Percentiles rank a stretch among this genome's conserved stretches.
These are phyloP conservation scores for Tetragnatha versicolor DNA, from an alignment of 1,140 invertebrate genomes.

Conservation along the genomic window DNA sequence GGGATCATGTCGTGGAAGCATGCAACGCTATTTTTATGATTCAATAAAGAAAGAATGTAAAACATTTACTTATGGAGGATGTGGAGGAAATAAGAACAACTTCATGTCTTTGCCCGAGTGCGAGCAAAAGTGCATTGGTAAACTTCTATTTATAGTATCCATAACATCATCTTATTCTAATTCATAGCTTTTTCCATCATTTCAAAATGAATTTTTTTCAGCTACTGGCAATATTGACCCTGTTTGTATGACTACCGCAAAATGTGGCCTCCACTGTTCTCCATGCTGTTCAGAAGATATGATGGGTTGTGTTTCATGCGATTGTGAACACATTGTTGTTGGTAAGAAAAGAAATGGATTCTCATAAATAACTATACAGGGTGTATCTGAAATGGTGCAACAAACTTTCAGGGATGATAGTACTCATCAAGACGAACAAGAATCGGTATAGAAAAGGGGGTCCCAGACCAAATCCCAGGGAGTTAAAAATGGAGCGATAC, in stretches of 20 bases:
- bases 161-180: not conserved
- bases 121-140: slow-evolving; percentile 42
- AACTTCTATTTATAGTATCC: not conserved
- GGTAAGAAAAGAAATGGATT: not conserved
- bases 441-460: no score
- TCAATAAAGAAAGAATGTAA: slow-evolving; percentile 64
- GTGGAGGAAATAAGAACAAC: slow-evolving; percentile 70
- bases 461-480: no score
- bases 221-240: slow-evolving; percentile 10
- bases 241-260: slow-evolving; percentile 19
- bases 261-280: slow-evolving; percentile 35
- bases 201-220: not conserved
- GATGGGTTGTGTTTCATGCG: slow-evolving; percentile 35
- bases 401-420: no score
- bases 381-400: no score
- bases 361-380: no score
- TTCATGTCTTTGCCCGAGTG: slow-evolving; percentile 64
- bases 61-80: slow-evolving; percentile 69
- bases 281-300: slow-evolving; percentile 38
- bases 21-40: slow-evolving; percentile 68
- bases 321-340: slow-evolving; percentile 38
- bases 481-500: no score
- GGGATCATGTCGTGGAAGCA: slow-evolving; percentile 67
- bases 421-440: no score
- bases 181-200: not conserved